A percentile compares a stretch with the other conserved stretches of the same genome.
Conservation (phyloP, 2,888 invertebrate genomes). For the Oscheius myriophilus region DNA sequence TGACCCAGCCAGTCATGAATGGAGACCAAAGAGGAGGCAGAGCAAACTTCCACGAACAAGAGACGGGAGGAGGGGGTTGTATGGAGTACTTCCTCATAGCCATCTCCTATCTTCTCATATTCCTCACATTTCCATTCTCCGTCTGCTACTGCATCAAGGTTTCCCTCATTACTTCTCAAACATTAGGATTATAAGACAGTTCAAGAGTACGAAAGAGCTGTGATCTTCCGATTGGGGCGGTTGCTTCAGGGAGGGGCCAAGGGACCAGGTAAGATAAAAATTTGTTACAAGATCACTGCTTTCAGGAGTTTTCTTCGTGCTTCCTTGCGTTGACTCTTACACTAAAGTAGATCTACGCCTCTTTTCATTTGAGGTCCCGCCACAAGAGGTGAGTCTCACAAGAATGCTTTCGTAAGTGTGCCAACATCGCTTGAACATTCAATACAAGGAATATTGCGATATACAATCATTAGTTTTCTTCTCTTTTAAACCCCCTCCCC, state of each 20-base stretch:
- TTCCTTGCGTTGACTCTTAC: constrained; percentile 77
- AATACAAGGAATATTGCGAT: too few species aligned
- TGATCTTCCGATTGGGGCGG: constrained; percentile 86
- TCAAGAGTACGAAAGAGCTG: constrained; percentile 78
- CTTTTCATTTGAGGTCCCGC: constrained; percentile 94
- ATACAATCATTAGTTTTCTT: too few species aligned
- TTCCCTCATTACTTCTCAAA: too few species aligned
- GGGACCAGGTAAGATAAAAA: constrained; percentile 73
- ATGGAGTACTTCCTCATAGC: constrained; percentile 36
- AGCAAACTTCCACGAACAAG: not conserved
- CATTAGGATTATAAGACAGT: not conserved
- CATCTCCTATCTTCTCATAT: constrained; percentile 50
- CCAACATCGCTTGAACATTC: too few species aligned
- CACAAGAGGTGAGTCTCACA: constrained; percentile 95
- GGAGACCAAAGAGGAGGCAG: constrained; percentile 2
- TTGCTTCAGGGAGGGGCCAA: constrained; percentile 80
- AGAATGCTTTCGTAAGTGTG: too few species aligned
- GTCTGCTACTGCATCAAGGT: constrained; percentile 64
- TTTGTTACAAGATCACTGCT: not conserved
- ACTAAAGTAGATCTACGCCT: constrained; percentile 89
- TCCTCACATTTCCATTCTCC: constrained; percentile 62
- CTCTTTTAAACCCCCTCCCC: too few species aligned
- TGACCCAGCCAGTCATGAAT: not conserved
- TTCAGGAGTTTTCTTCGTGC: constrained; percentile 75
- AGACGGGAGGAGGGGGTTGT: constrained; percentile 16